Evolutionary conservation across 2,113 vertebrate species (phyloP).

Genomic region (Electrona antarctica): DNA sequence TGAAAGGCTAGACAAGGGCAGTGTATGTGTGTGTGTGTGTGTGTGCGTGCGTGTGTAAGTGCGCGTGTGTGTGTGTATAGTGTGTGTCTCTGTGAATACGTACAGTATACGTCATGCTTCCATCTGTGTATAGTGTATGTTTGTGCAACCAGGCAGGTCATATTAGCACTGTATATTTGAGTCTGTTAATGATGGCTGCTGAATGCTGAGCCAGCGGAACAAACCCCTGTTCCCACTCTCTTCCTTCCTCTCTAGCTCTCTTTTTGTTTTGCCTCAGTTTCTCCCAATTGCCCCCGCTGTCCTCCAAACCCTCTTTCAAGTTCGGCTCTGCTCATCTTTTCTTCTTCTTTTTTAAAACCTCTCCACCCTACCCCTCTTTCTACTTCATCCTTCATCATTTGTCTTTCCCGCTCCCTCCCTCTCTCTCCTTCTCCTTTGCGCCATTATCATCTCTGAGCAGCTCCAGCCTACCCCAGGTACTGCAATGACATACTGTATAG

Average conservation of each 20-base stretch:
- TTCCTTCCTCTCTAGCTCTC: constrained; percentile 41
- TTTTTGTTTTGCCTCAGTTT: constrained; percentile 12
- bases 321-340: no score
- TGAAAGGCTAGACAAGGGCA: background rate
- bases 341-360: background rate
- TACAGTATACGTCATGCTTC: no score
- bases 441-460: background rate
- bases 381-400: background rate
- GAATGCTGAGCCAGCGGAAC: constrained; percentile 51
- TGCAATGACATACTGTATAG: background rate
- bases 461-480: background rate
- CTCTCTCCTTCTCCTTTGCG: no score
- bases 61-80: background rate
- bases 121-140: background rate
- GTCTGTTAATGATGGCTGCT: constrained; percentile 34
- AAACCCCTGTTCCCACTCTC: constrained; percentile 1
- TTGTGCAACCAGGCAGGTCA: background rate
- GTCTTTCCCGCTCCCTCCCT: background rate
- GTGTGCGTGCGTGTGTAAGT: background rate
- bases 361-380: background rate
- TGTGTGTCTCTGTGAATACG: background rate
- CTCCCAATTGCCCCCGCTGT: background rate
- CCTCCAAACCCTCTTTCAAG: background rate
- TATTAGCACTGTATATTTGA: constrained; percentile 16
- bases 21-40: background rate